Conservation (phyloP, 2,797 vertebrate species). For the Peromyscus attwateri region DNA sequence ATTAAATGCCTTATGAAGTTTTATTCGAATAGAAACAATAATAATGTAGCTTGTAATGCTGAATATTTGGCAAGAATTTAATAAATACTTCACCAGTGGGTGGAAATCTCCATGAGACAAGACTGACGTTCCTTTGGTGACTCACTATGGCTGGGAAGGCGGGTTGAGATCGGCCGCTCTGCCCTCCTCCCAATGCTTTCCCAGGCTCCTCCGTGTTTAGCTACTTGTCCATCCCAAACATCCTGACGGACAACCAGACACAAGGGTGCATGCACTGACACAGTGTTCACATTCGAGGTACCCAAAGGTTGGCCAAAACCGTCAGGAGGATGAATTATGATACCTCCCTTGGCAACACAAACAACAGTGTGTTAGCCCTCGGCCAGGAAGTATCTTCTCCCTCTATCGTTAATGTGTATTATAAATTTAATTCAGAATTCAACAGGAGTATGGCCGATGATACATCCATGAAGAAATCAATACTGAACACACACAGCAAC, state of each 20-base stretch:
- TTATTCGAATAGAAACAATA: not conserved
- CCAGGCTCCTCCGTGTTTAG: not conserved
- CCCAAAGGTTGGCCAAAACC: not conserved
- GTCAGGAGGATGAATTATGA: not conserved
- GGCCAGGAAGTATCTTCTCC: not conserved
- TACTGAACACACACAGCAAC: not conserved
- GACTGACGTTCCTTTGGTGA: not conserved
- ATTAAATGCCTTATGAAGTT: not conserved
- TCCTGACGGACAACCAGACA: not conserved
- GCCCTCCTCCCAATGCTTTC: not conserved
- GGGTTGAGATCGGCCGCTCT: not conserved
- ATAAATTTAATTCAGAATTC: conserved; percentile 27
- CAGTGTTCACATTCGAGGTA: not conserved
- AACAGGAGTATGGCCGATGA: not conserved
- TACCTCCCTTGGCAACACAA: not conserved
- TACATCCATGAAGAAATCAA: not conserved
- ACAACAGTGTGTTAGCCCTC: not conserved
- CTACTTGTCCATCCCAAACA: not conserved
- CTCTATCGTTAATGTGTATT: not conserved
- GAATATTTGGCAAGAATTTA: conserved; percentile 50
- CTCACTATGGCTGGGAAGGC: not conserved
- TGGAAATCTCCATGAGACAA: conserved; percentile 15
- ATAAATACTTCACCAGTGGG: not conserved
- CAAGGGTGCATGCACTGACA: not conserved
- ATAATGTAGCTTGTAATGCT: not conserved